Base-by-base conservation (phyloP, 1,140 invertebrate species). In the Carcinoscorpius rotundicauda region DNA sequence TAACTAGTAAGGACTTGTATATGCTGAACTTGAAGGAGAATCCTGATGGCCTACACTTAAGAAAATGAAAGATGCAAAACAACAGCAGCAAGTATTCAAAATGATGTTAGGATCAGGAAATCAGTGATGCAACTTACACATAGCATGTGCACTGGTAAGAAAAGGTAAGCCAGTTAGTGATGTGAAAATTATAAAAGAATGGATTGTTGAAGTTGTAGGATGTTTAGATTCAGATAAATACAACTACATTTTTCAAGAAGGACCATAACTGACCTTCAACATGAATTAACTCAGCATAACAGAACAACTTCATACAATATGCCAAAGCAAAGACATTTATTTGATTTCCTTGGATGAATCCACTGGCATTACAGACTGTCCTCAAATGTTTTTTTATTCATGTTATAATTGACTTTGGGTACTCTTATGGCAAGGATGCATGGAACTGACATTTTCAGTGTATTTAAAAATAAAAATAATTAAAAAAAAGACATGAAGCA, bases 51-150 rank as follows among this genome's bases (percentile, higher is more conserved):
- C 29, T 29, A 29, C 29, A 29, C 29, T 29, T 29, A 29, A 29
- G 29, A 29, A 29, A 29, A 29, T 29, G 29, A 29, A 29, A 29
- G 29, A 29, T 29, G 29, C 29, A 29, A 29, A 29, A 29, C 29
- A 29, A 2, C 29, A 29, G 29, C 29, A 29, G 29, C 29, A 29
- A 29, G 29, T 29, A 29, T 29, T 29, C 29, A 29, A 29, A 29
- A 29, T 29, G 29, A 29, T 29, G 29, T 29, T 29, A 29, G 29
- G 29, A 29, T 29, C 29, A 29, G 29, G 29, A 29, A 29, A 29
- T 29, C 29, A 29, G 29, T 29, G 48, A 51, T 50, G 71, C 68
- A 69, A 73, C 52, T 66, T 59, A 4, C 4, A 59, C 10, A 49
- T 65, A 10, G 50, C 58, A 60, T 65, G 50, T 60, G 51, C 49